Base-by-base conservation (phyloP, 2,888 invertebrate species). In the Catocala nupta region DNA sequence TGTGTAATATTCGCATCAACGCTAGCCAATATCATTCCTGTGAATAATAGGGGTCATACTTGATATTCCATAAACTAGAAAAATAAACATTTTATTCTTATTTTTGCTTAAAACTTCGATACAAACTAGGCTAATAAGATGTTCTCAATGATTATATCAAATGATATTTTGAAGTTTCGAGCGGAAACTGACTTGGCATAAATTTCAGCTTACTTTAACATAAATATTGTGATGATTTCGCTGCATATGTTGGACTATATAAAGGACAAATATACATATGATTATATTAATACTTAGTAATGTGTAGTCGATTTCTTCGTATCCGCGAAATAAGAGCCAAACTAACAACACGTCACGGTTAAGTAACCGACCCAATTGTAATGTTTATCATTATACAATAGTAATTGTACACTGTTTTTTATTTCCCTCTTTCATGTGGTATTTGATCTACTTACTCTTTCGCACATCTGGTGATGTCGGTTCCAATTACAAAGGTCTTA, bases 271-370 rank as follows among this genome's bases (percentile, higher is more conserved):
- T 8, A 52, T n/a, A n/a, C n/a, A n/a, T 57, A 64, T 59, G 25
- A 48, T 25, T 48, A 25, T 34, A 49, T 49, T 10, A 36, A 36
- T 51, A 36, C 51, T 5, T 36, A 36, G 5, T 51, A 51, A 34
- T 13, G n/a, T 36, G 51, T 4, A 51, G 36, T 34, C 10, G 47
- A 59, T 73, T 65, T 68, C 57, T 65, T 16, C 50, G 55, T 59
- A 68, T 65, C 51, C 56, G 67, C 56, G 77, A 61, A 74, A 77
- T 77, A 65, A 48, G 75, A 77, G 34, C 52, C 63, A 49, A 43
- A 68, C 55, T 55, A 66, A 55, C 57, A 65, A 60, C 48, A 42
- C 51, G 59, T 60, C 65, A 63, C 9, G 54, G 52, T 75, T 70
- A 55, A 59, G 66, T 61, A 70, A 70, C 65, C 54, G 59, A 65